A percentile compares a stretch with the other conserved stretches of the same genome.
Evolutionary conservation across 2,113 vertebrate genomes (phyloP).

Genomic region (Charadrius vociferus): DNA sequence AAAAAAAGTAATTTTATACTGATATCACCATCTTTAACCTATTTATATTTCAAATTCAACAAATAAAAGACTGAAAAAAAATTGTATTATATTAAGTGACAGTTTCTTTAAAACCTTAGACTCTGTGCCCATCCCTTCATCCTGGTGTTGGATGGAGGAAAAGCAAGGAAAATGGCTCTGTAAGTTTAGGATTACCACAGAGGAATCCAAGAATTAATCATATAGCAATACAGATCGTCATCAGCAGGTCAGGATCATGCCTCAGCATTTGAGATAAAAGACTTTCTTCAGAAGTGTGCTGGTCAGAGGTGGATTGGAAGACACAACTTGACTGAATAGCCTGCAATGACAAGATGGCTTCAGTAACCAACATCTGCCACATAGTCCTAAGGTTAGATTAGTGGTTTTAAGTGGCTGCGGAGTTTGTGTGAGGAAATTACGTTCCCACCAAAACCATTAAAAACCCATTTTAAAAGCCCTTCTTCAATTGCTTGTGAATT

Average conservation of each 20-base stretch:
- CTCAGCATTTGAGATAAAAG: background rate
- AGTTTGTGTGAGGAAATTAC: background rate
- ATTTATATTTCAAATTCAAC: background rate
- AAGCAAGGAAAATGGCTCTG: background rate
- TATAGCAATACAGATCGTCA: accelerated
- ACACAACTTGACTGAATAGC: background rate
- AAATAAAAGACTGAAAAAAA: background rate
- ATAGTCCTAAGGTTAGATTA: background rate
- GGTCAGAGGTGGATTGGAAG: background rate
- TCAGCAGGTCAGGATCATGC: background rate
- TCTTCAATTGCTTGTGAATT: background rate
- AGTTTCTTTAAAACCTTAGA: background rate
- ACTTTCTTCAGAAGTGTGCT: background rate
- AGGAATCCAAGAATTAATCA: background rate
- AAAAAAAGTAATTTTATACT: background rate
- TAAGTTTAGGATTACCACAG: background rate
- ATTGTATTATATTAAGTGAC: background rate
- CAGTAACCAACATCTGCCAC: background rate
- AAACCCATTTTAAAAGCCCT: background rate
- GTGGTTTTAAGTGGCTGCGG: background rate
- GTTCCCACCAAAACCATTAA: background rate
- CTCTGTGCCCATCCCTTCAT: background rate
- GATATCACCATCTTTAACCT: background rate
- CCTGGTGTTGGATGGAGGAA: background rate
- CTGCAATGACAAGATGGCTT: background rate